phyloP scores from a whole-genome alignment of 2,888 invertebrate species.

The Rhogogaster chlorosoma region DNA sequence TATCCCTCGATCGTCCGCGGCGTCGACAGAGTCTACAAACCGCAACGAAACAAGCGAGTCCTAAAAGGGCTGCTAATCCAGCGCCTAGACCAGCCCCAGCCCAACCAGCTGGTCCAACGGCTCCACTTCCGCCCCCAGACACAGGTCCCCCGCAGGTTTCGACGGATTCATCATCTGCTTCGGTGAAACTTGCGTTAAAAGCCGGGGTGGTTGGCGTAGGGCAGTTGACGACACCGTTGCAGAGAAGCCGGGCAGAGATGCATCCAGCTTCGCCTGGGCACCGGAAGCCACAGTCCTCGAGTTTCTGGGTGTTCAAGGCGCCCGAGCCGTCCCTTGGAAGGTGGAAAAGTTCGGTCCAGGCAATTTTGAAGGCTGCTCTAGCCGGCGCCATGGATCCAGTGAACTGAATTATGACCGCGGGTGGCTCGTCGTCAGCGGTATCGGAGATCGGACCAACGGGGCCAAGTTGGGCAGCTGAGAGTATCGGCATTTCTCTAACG shows the following conservation, averaged over 20 bases:
- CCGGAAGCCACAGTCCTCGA: slow-evolving; percentile 90
- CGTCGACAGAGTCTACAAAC: slow-evolving; percentile 83
- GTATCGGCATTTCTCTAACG: slow-evolving; percentile 88
- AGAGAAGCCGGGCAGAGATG: slow-evolving; percentile 90
- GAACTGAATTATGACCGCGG: slow-evolving; percentile 86
- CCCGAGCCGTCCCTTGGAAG: slow-evolving; percentile 92
- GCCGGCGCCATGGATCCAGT: slow-evolving; percentile 89
- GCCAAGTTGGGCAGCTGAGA: slow-evolving; percentile 88
- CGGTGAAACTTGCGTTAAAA: slow-evolving; percentile 71
- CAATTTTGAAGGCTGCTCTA: slow-evolving; percentile 91
- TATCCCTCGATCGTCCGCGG: slow-evolving; percentile 81
- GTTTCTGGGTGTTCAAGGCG: slow-evolving; percentile 87
- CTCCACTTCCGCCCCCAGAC: slow-evolving; percentile 78
- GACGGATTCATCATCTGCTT: slow-evolving; percentile 87
- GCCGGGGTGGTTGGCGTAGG: slow-evolving; percentile 81
- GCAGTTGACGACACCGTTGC: slow-evolving; percentile 94
- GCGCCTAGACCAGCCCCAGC: slow-evolving; percentile 83
- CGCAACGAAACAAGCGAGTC: slow-evolving; percentile 80
- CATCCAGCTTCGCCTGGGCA: slow-evolving; percentile 93
- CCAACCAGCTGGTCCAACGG: slow-evolving; percentile 80
- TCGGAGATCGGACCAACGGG: slow-evolving; percentile 82
- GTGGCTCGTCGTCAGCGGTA: slow-evolving; percentile 79
- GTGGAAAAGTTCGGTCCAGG: slow-evolving; percentile 94
- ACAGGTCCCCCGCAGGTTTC: slow-evolving; percentile 83
- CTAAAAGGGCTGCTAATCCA: slow-evolving; percentile 81